These are phyloP conservation scores for Embidobia sp. DNA, from an alignment of 2,888 invertebrate genomes.

Conservation along the genomic window DNA sequence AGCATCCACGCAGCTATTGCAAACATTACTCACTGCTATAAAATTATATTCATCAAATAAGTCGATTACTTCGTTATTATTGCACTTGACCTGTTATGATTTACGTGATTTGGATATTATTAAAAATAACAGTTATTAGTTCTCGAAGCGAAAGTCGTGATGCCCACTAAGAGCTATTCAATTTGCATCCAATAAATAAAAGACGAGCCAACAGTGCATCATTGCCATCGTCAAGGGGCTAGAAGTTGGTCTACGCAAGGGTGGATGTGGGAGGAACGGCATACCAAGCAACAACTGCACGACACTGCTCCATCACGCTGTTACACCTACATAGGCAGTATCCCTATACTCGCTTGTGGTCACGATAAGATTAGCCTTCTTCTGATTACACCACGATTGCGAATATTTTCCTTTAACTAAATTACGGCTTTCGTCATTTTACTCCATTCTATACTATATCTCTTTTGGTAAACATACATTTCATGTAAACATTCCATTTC, in stretches of 20 bases:
- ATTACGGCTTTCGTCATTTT: no score
- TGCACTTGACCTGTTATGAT: neutral
- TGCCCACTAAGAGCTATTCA: conserved; percentile 66
- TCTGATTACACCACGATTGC: no score
- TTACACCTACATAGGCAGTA: conserved; percentile 13
- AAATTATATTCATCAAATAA: conserved; percentile 15
- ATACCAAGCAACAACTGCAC: conserved; percentile 28
- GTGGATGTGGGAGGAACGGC: conserved; percentile 35
- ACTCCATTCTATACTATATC: no score
- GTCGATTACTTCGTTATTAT: neutral
- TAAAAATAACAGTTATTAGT: conserved; percentile 20
- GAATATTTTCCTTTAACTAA: no score
- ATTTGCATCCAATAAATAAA: conserved; percentile 73
- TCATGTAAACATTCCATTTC: no score
- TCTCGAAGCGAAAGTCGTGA: conserved; percentile 49
- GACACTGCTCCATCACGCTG: conserved; percentile 28
- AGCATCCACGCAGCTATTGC: no score
- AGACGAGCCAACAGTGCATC: conserved; percentile 34
- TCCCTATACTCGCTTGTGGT: no score
- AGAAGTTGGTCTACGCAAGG: conserved; percentile 24
- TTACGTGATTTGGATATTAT: conserved; percentile 7
- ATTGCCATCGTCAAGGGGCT: conserved; percentile 33
- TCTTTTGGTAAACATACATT: no score
- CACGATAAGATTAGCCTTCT: no score
- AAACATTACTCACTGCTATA: no score